Evolutionary conservation across 2,888 invertebrate genomes (phyloP), one percentile per base, ranked within the genome.

Genomic region (Campoletis raptor): DNA sequence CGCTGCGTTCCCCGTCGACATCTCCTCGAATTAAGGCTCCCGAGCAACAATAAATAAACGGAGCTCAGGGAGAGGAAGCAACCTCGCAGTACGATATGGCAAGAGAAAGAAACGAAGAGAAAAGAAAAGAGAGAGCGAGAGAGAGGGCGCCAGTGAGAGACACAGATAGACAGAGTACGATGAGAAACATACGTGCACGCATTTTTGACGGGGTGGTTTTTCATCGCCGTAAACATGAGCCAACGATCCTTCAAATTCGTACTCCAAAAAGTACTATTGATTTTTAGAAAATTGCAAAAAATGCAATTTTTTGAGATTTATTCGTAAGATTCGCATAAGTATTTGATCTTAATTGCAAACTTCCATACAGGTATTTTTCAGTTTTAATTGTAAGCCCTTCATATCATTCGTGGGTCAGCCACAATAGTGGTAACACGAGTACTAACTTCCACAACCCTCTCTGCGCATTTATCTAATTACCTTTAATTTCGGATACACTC

Each of bases 211-310:
- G 61, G 61, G 45, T 79, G 74, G 73, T 81, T 83, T 83, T 87
- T 85, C 52, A 61, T 72, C 69, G 73, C 40, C 18, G 57, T 18
- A 48, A 67, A 82, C 66, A 66, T 70, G 69, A 61, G 67, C 36
- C 21, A 64, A 76, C 78, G 69, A 57, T 78, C 82, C 82, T 80
- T 84, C 82, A 86, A 83, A 42, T 69, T 73, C 67, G 80, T 92
- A 90, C 90, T 90, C 89, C 91, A 92, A 93, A 93, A 92, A 92
- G 89, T 91, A 88, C 88, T 84, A 79, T 87, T 42, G 87, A 89
- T 92, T 93, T 92, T 92, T 92, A 91, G 92, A 92, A 93, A 89
- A 87, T 7, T 72, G 54, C 66, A 15, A 57, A 12, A 24, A 15
- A 54, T 57, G 9, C 30, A 15, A 36, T 30, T 61, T 66, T 66